These are phyloP conservation scores for Hartigia nigra DNA, from an alignment of 2,888 invertebrate species.

Conservation along the genomic window DNA sequence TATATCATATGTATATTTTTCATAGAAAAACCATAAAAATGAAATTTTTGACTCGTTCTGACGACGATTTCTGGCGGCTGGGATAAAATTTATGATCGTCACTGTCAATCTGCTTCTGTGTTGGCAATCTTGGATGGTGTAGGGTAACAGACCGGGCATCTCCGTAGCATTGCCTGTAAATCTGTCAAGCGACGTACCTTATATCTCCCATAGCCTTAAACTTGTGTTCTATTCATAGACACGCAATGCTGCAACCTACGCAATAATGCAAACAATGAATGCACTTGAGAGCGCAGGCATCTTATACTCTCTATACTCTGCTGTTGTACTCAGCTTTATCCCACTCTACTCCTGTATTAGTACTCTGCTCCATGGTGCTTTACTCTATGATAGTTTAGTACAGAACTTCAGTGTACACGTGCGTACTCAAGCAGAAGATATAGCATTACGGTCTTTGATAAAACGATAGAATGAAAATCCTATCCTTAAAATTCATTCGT, in stretches of 20 bases:
- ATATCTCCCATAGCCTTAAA: constrained; percentile 45
- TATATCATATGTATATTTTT: no score
- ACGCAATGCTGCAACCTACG: constrained; percentile 18
- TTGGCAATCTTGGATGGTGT: constrained; percentile 8
- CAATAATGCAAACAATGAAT: constrained; percentile 22
- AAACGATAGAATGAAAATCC: neutral
- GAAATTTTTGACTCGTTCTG: neutral
- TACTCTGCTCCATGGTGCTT: neutral
- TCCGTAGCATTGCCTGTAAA: constrained; percentile 17
- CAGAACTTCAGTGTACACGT: neutral
- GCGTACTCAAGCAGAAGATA: neutral
- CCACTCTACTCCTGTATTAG: neutral
- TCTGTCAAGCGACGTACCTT: constrained; percentile 20
- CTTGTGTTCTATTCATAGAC: constrained; percentile 53
- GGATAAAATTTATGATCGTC: neutral
- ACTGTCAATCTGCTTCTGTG: constrained; percentile 4
- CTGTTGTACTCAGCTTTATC: neutral
- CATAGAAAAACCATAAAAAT: neutral
- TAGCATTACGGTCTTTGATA: neutral
- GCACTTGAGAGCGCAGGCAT: constrained; percentile 1
- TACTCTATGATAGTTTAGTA: neutral
- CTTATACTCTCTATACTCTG: no score
- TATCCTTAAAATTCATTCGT: neutral
- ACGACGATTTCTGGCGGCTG: neutral
- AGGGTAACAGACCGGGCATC: constrained; percentile 8